Base-by-base conservation (phyloP, 2,113 vertebrate species). In the Pholis gunnellus region DNA sequence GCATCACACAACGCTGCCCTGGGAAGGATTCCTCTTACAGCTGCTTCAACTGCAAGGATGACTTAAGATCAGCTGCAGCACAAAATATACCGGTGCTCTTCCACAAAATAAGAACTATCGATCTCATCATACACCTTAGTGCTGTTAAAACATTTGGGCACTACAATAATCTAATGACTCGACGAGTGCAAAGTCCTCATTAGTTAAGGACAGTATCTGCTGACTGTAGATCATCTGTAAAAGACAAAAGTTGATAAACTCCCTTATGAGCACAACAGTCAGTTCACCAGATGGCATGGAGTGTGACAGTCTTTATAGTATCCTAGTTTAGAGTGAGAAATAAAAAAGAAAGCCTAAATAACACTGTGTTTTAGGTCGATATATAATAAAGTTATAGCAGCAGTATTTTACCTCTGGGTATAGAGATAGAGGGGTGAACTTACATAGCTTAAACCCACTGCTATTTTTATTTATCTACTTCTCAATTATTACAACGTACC, bases 21-120 rank as follows among this genome's bases (percentile, higher is more conserved):
- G 31, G 31, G 11, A 36, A 52, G 68, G 68, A 52, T 57, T 44
- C n/a, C 70, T 22, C 50, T 52, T n/a, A 65, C 63, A 83, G 81
- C 72, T 81, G 44, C 72, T 70, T 69, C 52, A 29, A 42, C 54
- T 84, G 54, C 67, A 75, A 68, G 42, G 64, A 71, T 79, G 52
- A 75, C 22, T 50, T 75, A 29, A 83, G 70, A 57, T 79, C 54
- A 79, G 38, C 34, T 57, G 15, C 13, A 22, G 64, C 25, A 73
- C 71, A 22, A 20, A 9, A 29, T 17, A 71, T 18, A 13, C 50
- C 27, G 52, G 50, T 59, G n/a, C 36, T 18, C 25, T 8, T 42
- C 18, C 17, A 70, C 13, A 64, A 7, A 38, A 31, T 2, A 50
- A 48, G 20, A 15, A 57, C 14, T 5, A n/a, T 50, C 25, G 42